Conservation (phyloP, 2,888 invertebrate genomes). For the Monoplex corrugatus region DNA sequence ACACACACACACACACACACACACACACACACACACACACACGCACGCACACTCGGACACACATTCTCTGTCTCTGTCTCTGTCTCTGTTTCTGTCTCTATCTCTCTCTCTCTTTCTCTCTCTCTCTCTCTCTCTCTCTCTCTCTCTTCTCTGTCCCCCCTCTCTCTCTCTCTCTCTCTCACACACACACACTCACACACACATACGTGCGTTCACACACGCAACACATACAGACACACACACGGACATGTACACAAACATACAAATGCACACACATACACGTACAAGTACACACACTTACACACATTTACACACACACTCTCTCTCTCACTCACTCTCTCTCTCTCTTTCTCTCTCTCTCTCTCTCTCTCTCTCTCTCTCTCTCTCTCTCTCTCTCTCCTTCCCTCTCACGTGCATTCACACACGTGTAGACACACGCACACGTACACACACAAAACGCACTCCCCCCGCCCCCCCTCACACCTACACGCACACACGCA, state of each 20-base stretch:
- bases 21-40: conserved; percentile 28
- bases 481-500: not conserved
- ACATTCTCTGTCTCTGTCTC: not conserved
- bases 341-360: not conserved
- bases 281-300: too few species aligned
- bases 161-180: not conserved
- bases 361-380: not conserved
- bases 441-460: too few species aligned
- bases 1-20: conserved; percentile 28
- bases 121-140: not conserved
- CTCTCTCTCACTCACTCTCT: not conserved
- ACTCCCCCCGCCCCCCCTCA: not conserved
- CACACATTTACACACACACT: not conserved
- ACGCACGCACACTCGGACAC: not conserved
- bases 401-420: too few species aligned
- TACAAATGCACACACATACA: too few species aligned
- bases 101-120: conserved; percentile 9
- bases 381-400: not conserved
- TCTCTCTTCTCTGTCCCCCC: not conserved
- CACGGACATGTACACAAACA: too few species aligned
- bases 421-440: too few species aligned
- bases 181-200: conserved; percentile 31
- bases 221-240: conserved; percentile 22
- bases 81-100: too few species aligned
- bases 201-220: conserved; percentile 16